Evolutionary conservation across 2,797 vertebrate genomes (phyloP).

Genomic region (Oreochromis grahami): DNA sequence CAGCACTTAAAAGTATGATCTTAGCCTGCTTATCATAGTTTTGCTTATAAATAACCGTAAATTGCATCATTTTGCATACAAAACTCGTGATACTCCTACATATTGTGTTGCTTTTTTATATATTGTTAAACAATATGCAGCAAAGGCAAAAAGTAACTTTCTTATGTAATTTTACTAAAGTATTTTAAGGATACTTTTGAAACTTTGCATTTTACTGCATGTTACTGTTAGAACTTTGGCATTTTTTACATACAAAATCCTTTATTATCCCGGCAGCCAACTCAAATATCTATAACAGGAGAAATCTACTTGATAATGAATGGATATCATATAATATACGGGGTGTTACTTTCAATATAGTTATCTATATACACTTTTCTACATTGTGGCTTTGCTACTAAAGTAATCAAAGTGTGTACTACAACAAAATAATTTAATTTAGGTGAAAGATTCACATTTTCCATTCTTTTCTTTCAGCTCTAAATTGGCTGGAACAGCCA

Average conservation of each 20-base stretch:
- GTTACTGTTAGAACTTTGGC: not conserved
- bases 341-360: not conserved
- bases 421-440: not conserved
- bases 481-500: not conserved
- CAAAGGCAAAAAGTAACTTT: not conserved
- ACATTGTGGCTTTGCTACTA: not conserved
- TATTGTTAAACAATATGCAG: not conserved
- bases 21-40: not conserved
- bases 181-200: not conserved
- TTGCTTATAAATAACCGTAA: not conserved
- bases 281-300: not conserved
- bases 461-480: not conserved
- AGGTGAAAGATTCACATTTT: not conserved
- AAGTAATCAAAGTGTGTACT: not conserved
- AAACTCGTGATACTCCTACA: not conserved
- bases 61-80: not conserved
- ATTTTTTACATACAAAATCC: not conserved
- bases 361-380: not conserved
- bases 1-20: not conserved
- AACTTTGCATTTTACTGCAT: not conserved
- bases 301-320: not conserved
- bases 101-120: not conserved
- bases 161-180: not conserved
- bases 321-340: not conserved
- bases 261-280: fast-evolving